These are phyloP conservation scores for Otocyon megalotis DNA, from an alignment of 2,113 vertebrate species.

Conservation along the genomic window DNA sequence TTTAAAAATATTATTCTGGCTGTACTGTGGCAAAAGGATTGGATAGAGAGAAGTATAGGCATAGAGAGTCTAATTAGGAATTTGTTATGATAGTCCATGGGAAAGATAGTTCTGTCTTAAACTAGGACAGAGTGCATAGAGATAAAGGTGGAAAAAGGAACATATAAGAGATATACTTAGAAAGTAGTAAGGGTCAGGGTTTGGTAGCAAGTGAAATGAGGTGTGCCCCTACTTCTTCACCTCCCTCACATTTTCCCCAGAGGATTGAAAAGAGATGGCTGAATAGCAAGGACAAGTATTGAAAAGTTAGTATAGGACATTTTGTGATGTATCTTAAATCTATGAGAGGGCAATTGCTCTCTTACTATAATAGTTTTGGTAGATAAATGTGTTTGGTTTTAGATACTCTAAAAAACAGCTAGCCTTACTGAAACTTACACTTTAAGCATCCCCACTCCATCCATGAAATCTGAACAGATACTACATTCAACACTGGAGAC, in stretches of 20 bases:
- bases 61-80: not conserved
- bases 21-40: not conserved
- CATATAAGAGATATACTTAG: not conserved
- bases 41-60: not conserved
- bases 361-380: not conserved
- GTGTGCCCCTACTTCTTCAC: not conserved
- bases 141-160: not conserved
- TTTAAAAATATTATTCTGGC: not conserved
- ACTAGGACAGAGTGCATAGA: not conserved
- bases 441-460: not conserved
- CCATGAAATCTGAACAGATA: not conserved
- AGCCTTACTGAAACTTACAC: not conserved
- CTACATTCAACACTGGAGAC: not conserved
- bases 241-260: rapidly evolving
- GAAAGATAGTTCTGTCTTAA: not conserved
- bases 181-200: not conserved
- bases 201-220: not conserved
- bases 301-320: not conserved
- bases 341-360: not conserved
- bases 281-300: not conserved
- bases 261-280: not conserved
- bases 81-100: not conserved
- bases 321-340: not conserved
- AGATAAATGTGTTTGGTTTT: conserved; percentile 13
- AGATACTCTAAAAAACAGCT: not conserved